These are phyloP conservation scores for Colinus virginianus DNA, from an alignment of 2,113 vertebrate genomes.

Conservation along the genomic window DNA sequence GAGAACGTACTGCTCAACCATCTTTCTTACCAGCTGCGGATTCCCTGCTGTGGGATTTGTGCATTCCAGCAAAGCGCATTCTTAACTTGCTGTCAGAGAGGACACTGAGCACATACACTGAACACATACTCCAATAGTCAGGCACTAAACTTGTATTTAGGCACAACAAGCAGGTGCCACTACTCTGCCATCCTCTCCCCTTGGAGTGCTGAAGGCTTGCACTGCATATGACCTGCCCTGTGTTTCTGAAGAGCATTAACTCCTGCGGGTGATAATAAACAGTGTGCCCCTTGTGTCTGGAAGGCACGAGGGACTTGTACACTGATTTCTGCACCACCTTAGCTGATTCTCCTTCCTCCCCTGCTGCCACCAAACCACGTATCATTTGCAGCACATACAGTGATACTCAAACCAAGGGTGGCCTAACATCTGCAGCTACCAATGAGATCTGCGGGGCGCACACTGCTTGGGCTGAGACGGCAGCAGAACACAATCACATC, in stretches of 20 bases:
- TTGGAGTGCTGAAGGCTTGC: not conserved
- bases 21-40: conserved; percentile 1
- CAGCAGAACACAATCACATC: not conserved
- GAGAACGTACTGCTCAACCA: not conserved
- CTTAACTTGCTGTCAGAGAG: not conserved
- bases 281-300: not conserved
- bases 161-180: not conserved
- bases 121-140: not conserved
- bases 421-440: not conserved
- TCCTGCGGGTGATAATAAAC: not conserved
- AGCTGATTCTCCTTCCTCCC: not conserved
- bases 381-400: conserved; percentile 19
- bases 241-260: not conserved
- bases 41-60: not conserved
- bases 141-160: not conserved
- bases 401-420: conserved; percentile 10
- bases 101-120: not conserved
- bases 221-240: not conserved
- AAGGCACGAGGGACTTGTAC: not conserved
- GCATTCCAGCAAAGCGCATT: not conserved
- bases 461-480: not conserved
- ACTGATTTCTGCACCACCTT: not conserved
- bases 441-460: not conserved
- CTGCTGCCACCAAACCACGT: conserved; percentile 2
- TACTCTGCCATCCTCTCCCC: not conserved